Evolutionary conservation across 2,797 vertebrate species (phyloP), one percentile per base, ranked within the genome.

Genomic region (Ctenopoma kingsleyae): DNA sequence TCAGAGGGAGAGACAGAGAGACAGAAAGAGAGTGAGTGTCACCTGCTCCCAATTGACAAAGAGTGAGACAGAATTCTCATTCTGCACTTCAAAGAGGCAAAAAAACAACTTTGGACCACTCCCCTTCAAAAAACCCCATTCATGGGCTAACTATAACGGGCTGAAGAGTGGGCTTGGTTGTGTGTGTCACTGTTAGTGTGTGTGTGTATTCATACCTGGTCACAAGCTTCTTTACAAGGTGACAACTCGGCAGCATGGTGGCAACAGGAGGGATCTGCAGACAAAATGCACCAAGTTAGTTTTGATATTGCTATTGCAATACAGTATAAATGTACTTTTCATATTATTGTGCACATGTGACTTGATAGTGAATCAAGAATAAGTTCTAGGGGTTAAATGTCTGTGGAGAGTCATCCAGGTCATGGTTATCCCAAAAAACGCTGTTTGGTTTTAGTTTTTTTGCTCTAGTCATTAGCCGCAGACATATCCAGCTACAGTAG

Each of bases 141-240:
- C 74, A 88, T 30, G 20, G 38, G 60, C 55, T 6, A 9, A 51
- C 68, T 17, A 57, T 55, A 69, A 76, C 41, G 74, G 69, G 49
- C 48, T 51, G 59, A 61, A 32, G 25, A 58, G 62, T 61, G 67
- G 11, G 27, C 22, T 11, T 59, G 59, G 60, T 64, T 77, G 44
- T 54, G 43, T 49, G 10, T 30, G 19, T 27, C 20, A 20, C 17
- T 20, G 23, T 55, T 17, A 48, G 43, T 43, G 51, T 32, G 44
- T 60, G 23, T 43, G 35, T 10, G 20, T 63, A 53, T 38, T 79
- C 88, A 86, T 94, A 99, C 98, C 97, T 98, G 97, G 76, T 98
- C 96, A 93, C 97, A 99, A 38, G 97, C 97, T 88, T 97, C 97
- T 86, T 92, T 96, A 77, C 98, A 99, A 87, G 96, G 95, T 56